phyloP scores from a whole-genome alignment of 37 sponge, comb jelly and placozoan species.

The Spongilla lacustris region DNA sequence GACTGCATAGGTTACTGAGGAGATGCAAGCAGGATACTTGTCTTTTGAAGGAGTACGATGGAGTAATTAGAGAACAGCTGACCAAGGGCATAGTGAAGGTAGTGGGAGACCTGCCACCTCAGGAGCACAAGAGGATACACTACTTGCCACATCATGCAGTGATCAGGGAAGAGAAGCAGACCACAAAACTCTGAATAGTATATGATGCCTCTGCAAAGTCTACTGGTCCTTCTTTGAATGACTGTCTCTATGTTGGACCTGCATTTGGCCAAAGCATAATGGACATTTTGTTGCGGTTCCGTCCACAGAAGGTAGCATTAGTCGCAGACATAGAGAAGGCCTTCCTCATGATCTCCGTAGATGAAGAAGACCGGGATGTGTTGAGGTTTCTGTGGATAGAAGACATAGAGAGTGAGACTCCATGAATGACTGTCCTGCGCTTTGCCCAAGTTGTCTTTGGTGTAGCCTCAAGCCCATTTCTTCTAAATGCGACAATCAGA shows the following conservation, averaged over 20 bases:
- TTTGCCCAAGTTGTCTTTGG: constrained; percentile 59
- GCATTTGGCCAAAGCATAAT: constrained; percentile 25
- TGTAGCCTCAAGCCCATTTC: constrained; percentile 53
- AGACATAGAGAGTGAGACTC: constrained; percentile 10
- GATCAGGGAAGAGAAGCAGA: constrained; percentile 9
- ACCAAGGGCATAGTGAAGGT: constrained; percentile 26
- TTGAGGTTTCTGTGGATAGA: constrained; percentile 36
- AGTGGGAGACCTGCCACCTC: not conserved
- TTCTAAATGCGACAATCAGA: constrained; percentile 42
- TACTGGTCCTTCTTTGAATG: constrained; percentile 19
- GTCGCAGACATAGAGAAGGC: constrained; percentile 36
- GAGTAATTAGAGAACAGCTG: constrained; percentile 32
- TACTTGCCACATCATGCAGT: constrained; percentile 48
- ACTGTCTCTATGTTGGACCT: constrained; percentile 27
- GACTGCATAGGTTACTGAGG: constrained; percentile 9
- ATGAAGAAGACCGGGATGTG: constrained; percentile 28
- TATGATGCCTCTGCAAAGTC: constrained; percentile 31
- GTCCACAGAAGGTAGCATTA: not conserved
- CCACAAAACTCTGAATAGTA: constrained; percentile 13
- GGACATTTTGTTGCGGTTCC: constrained; percentile 35
- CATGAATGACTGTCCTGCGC: not conserved
- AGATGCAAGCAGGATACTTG: constrained; percentile 6
- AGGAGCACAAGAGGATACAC: constrained; percentile 4
- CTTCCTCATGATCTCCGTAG: constrained; percentile 1
- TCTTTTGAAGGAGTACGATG: constrained; percentile 22